Evolutionary conservation across 2,888 invertebrate species (phyloP).

Genomic region (Chromoteleia sp.): DNA sequence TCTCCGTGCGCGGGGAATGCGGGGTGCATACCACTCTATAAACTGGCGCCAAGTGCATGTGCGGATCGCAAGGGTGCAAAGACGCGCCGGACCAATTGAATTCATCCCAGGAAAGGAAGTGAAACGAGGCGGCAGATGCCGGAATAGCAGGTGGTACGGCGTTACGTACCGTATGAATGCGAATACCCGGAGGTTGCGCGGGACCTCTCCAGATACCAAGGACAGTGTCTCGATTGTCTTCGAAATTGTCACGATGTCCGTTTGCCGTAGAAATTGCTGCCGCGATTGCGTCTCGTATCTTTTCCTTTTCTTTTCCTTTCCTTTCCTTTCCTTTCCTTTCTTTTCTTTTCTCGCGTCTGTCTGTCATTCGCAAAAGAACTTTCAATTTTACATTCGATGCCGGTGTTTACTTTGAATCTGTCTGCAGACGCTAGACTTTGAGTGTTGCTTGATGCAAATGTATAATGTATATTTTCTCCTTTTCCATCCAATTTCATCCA

Average conservation of each 20-base stretch:
- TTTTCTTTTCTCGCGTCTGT: background rate
- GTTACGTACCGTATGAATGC: conserved; percentile 57
- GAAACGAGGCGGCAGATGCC: conserved; percentile 68
- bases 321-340: background rate
- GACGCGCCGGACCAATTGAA: conserved; percentile 75
- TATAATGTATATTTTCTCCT: too few species aligned
- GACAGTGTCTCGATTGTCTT: conserved; percentile 53
- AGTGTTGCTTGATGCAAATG: too few species aligned
- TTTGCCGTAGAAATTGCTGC: conserved; percentile 26
- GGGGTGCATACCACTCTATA: conserved; percentile 40
- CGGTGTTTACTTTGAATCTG: conserved; percentile 15
- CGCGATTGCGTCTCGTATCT: conserved; percentile 6
- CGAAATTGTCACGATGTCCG: conserved; percentile 40
- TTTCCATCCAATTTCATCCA: too few species aligned
- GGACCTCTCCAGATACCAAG: conserved; percentile 24
- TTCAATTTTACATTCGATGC: conserved; percentile 29
- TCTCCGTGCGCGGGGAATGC: conserved; percentile 52
- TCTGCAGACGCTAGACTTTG: too few species aligned
- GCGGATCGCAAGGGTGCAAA: conserved; percentile 60
- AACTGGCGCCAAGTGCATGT: conserved; percentile 54
- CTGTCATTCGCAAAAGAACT: conserved; percentile 29
- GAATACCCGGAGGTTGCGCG: conserved; percentile 19
- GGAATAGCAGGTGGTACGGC: conserved; percentile 72
- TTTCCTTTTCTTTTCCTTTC: background rate
- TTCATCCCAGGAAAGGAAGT: conserved; percentile 72